Percentiles rank a stretch among this genome's conserved stretches.
phyloP scores from a whole-genome alignment of 2,797 vertebrate species.

The Danionella dracula region DNA sequence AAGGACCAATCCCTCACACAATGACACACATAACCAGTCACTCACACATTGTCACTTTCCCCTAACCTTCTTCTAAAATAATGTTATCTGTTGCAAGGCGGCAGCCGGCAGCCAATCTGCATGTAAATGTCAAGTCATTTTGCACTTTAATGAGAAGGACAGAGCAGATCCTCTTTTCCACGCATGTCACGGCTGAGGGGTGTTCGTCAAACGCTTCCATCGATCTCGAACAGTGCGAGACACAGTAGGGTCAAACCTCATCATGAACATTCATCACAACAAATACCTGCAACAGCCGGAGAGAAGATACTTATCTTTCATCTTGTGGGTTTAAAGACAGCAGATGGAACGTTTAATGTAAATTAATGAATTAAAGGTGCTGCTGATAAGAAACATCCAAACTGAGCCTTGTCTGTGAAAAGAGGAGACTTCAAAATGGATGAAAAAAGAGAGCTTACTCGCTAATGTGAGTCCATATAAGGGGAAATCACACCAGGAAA shows the following conservation, averaged over 20 bases:
- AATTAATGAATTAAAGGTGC: background rate
- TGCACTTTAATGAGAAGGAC: slow-evolving; percentile 38
- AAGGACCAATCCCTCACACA: background rate
- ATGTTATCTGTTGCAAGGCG: slow-evolving; percentile 25
- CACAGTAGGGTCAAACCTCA: slow-evolving; percentile 18
- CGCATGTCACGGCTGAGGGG: slow-evolving; percentile 29
- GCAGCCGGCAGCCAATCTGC: slow-evolving; percentile 28
- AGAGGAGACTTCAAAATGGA: background rate
- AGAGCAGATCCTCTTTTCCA: slow-evolving; percentile 30
- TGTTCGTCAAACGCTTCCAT: slow-evolving; percentile 17
- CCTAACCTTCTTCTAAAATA: slow-evolving; percentile 26
- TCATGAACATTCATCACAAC: slow-evolving; percentile 13
- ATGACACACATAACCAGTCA: slow-evolving; percentile 12
- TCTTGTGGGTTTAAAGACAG: background rate
- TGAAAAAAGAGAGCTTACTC: background rate
- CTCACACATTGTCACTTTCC: slow-evolving; percentile 27
- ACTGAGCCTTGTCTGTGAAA: background rate
- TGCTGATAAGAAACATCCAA: background rate
- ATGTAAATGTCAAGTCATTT: slow-evolving; percentile 39
- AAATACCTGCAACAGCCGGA: background rate
- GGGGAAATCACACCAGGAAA: slow-evolving; percentile 1
- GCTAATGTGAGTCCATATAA: background rate
- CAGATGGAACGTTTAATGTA: background rate
- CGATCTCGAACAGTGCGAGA: slow-evolving; percentile 10
- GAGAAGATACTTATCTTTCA: background rate